Evolutionary conservation across 1,140 invertebrate species (phyloP).

Genomic region (Drosophila sechellia): DNA sequence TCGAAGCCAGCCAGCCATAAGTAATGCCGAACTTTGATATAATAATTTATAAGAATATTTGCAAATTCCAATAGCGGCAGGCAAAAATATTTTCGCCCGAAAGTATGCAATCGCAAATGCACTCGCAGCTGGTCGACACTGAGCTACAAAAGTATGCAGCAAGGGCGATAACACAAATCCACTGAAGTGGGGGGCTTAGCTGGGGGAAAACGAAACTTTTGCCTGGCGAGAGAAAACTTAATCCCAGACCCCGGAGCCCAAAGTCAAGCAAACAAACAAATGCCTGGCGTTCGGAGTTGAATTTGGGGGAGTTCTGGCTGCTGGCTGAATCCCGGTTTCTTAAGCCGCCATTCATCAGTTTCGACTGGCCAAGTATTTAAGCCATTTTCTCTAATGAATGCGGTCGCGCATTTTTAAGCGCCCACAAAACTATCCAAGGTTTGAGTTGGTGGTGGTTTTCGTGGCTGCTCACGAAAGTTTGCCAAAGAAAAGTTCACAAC

Average conservation of each 20-base stretch:
- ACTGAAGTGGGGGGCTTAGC: slow-evolving; percentile 6
- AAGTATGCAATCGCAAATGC: slow-evolving; percentile 72
- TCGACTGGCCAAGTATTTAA: slow-evolving; percentile 76
- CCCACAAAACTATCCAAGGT: neutral
- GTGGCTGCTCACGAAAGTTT: slow-evolving; percentile 42
- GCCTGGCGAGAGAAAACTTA: slow-evolving; percentile 64
- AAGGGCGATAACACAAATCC: slow-evolving; percentile 25
- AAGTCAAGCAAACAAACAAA: slow-evolving; percentile 78
- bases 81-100: slow-evolving; percentile 62
- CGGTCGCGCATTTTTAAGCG: slow-evolving; percentile 80
- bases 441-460: neutral
- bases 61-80: slow-evolving; percentile 45
- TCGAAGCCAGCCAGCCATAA: slow-evolving; percentile 38
- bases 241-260: slow-evolving; percentile 65
- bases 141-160: slow-evolving; percentile 39
- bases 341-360: slow-evolving; percentile 70
- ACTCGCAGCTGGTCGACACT: slow-evolving; percentile 40
- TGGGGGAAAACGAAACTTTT: slow-evolving; percentile 43
- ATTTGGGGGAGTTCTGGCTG: slow-evolving; percentile 1
- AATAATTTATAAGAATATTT: slow-evolving; percentile 64
- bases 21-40: slow-evolving; percentile 56
- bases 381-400: slow-evolving; percentile 83
- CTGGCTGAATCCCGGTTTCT: slow-evolving; percentile 27
- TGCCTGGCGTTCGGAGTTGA: slow-evolving; percentile 18
- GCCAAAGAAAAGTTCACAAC: slow-evolving; percentile 55